A percentile compares a stretch with the other conserved stretches of the same genome.
These are phyloP conservation scores for Acanthurus lineatus DNA, from an alignment of 2,797 vertebrate genomes.

Conservation along the genomic window DNA sequence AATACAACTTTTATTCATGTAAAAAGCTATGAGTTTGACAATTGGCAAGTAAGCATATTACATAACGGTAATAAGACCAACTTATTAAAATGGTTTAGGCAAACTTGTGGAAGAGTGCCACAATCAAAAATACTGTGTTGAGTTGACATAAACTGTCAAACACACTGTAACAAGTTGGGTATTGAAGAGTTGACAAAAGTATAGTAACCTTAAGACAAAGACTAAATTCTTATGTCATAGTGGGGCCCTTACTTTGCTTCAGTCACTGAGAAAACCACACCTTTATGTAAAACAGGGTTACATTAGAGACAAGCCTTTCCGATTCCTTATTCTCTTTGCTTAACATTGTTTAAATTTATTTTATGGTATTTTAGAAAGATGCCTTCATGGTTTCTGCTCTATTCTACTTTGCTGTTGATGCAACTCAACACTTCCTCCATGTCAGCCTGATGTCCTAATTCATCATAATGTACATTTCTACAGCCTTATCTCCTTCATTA, in stretches of 20 bases:
- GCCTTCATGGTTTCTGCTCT: not conserved
- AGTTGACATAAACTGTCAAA: conserved; percentile 18
- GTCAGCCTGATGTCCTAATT: conserved; percentile 2
- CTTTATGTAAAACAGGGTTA: not conserved
- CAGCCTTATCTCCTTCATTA: not conserved
- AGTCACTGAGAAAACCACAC: not conserved
- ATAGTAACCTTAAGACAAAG: not conserved
- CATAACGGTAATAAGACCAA: conserved; percentile 19
- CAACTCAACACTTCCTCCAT: not conserved
- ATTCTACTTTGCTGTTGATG: not conserved
- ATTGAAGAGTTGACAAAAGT: conserved; percentile 15
- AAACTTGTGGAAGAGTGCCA: conserved; percentile 18
- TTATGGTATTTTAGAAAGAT: not conserved
- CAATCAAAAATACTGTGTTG: not conserved
- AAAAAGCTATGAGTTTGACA: conserved; percentile 1
- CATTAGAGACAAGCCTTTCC: conserved; percentile 5
- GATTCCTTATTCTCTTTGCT: not conserved
- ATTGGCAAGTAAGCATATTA: not conserved
- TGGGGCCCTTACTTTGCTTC: not conserved
- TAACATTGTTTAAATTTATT: not conserved
- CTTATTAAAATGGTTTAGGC: conserved; percentile 14
- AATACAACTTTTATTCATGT: not conserved
- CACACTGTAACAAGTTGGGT: conserved; percentile 24
- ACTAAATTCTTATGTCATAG: conserved; percentile 1
- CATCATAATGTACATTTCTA: conserved; percentile 5